Evolutionary conservation across 2,113 vertebrate genomes (phyloP).

Genomic region (Macrotis lagotis): DNA sequence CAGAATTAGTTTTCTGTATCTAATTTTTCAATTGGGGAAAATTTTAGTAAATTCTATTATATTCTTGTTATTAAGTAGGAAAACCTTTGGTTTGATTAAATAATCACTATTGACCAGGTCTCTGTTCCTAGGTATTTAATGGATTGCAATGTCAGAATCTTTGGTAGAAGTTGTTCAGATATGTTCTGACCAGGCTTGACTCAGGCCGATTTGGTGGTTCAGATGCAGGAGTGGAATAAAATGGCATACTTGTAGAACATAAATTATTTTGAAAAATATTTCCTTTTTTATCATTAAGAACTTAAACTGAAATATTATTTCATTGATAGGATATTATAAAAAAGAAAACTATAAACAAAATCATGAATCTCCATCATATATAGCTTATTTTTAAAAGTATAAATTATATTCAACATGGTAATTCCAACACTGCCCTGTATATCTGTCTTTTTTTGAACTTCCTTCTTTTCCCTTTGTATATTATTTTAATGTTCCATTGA

Average conservation of each 20-base stretch:
- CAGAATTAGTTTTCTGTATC: background rate
- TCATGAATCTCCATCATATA: background rate
- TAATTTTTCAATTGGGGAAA: background rate
- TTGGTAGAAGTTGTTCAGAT: background rate
- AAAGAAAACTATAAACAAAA: background rate
- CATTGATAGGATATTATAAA: background rate
- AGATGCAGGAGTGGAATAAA: background rate
- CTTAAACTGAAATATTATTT: background rate
- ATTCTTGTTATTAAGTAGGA: slow-evolving; percentile 19
- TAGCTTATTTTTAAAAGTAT: background rate
- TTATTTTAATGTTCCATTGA: background rate
- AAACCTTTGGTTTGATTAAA: slow-evolving; percentile 38
- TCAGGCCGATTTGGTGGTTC: background rate
- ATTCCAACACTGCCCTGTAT: background rate
- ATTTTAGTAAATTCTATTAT: slow-evolving; percentile 26
- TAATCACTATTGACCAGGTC: slow-evolving; percentile 5
- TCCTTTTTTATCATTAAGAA: background rate
- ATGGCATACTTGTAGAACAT: background rate
- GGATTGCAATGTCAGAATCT: background rate
- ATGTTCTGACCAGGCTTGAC: background rate
- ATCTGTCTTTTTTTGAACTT: background rate
- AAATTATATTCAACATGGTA: background rate
- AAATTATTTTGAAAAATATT: background rate
- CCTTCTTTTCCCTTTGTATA: background rate
- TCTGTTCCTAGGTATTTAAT: slow-evolving; percentile 4